These are phyloP conservation scores for Gopherus flavomarginatus DNA, from an alignment of 2,113 vertebrate species.

Conservation along the genomic window DNA sequence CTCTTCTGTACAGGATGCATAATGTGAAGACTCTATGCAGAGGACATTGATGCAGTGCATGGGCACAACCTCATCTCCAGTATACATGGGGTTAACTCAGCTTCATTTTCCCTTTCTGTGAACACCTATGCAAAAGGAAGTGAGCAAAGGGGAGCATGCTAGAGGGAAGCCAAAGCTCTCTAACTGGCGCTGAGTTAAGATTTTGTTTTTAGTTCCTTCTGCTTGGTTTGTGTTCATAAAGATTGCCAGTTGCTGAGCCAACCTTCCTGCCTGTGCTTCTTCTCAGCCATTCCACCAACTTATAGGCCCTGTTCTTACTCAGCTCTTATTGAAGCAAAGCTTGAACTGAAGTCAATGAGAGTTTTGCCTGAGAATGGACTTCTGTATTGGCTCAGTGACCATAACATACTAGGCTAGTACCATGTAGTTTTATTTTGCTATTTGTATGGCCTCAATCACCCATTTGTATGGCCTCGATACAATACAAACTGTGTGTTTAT, in stretches of 20 bases:
- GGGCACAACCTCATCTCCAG: background rate
- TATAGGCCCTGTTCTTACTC: fast-evolving
- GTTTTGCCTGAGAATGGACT: background rate
- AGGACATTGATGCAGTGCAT: background rate
- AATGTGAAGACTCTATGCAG: background rate
- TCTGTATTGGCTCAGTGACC: background rate
- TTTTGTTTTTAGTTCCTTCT: background rate
- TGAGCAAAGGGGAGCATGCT: background rate
- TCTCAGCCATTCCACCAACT: background rate
- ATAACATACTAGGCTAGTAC: background rate
- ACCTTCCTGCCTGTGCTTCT: background rate
- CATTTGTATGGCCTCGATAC: background rate
- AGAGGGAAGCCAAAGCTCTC: background rate
- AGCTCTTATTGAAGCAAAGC: background rate
- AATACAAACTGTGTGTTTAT: background rate
- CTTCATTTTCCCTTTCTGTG: background rate
- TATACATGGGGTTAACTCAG: background rate
- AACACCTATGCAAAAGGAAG: background rate
- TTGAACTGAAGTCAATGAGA: background rate
- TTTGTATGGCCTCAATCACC: background rate
- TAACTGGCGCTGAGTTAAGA: background rate
- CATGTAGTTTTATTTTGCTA: background rate
- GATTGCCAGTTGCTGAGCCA: fast-evolving
- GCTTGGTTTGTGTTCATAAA: background rate
- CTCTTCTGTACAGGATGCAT: background rate